A percentile compares a stretch with the other conserved stretches of the same genome.
Evolutionary conservation across 2,797 vertebrate species (phyloP).

Genomic region (Tenualosa ilisha): DNA sequence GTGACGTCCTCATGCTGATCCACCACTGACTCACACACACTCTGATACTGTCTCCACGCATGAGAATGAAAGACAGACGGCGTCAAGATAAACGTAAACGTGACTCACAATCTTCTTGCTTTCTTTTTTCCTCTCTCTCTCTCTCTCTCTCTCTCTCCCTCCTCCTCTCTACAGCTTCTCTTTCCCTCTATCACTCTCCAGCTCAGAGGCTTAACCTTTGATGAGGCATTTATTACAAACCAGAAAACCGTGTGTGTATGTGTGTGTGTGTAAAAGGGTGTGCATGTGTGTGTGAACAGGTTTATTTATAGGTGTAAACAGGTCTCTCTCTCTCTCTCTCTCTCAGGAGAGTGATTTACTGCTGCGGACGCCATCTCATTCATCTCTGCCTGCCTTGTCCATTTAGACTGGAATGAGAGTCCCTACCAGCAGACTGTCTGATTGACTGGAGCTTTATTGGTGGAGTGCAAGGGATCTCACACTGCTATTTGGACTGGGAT

Average conservation of each 20-base stretch:
- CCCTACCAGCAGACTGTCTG: background rate
- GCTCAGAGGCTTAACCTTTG: slow-evolving; percentile 8
- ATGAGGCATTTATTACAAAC: background rate
- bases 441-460: background rate
- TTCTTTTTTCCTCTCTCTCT: background rate
- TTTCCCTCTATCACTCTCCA: background rate
- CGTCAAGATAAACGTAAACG: background rate
- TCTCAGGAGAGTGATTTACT: background rate
- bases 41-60: too few relatives aligned
- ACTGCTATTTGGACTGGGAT: background rate
- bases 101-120: background rate
- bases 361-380: background rate
- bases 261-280: too few relatives aligned
- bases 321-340: background rate
- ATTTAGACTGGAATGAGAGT: background rate
- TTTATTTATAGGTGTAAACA: too few relatives aligned
- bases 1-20: too few relatives aligned
- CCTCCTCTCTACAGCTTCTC: background rate
- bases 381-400: background rate
- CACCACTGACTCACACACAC: background rate
- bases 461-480: background rate
- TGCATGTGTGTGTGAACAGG: too few relatives aligned
- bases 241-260: background rate
- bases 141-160: background rate
- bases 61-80: background rate